Base-by-base conservation (phyloP, 2,113 vertebrate genomes). In the Clarias batrachus region DNA sequence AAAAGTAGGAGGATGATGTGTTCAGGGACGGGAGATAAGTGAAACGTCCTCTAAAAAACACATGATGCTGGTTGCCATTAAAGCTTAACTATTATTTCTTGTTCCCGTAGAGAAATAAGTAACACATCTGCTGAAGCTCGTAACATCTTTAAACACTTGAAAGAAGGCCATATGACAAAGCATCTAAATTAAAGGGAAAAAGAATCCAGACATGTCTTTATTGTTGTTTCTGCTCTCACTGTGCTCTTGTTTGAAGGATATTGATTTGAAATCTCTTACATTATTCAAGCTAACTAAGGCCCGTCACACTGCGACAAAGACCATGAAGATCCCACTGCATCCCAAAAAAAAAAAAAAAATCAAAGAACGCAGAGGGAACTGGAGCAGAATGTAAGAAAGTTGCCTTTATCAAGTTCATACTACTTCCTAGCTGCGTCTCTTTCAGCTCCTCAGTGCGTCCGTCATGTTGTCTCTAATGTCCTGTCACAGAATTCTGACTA, bases 171-270 rank as follows among this genome's bases (percentile, higher is more conserved):
- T 37, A 63, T 68, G 84, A 14, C 79, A 48, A 80, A 25, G 27
- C 63, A 48, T 79, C 48, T 80, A 70, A 68, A 85, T 85, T 85
- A 85, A 77, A 57, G 83, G 63, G 30, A 21, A 85, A 56, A 41
- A 30, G n/a, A 25, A 59, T 25, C 9, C 27, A 84, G 82, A 56
- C 11, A 41, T n/a, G 33, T 81, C 54, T 33, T 30, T 57, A 33
- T 41, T 11, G 9, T 62, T 81, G 30, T 62, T 14, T 57, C 65
- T 57, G 16, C 63, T 68, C 41, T 66, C 41, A 27, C 41, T 66
- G 37, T 14, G 37, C 52, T 56, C 12, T 11, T 77, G 52, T n/a
- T 52, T n/a, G 25, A 77, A 78, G 12, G 25, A n/a, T 78, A 30
- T 37, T 16, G 12, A 0, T 66, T 66, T 66, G 13, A 66, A 63